Base-by-base conservation (phyloP, 1,140 invertebrate species). In the Zaprionus taronus region DNA sequence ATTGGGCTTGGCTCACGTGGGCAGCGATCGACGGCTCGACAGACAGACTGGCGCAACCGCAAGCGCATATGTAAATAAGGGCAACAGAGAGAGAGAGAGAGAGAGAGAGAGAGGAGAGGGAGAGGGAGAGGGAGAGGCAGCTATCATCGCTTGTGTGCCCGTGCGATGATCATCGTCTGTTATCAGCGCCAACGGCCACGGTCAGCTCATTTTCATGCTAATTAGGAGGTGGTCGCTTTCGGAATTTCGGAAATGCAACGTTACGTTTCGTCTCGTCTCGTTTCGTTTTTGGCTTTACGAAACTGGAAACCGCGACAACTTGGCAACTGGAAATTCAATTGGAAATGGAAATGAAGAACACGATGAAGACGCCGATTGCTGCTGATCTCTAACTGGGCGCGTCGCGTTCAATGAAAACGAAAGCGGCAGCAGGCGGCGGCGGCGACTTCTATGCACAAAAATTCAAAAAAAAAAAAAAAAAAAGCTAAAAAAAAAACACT, bases 221-320 rank as follows among this genome's bases (percentile, higher is more conserved):
- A 87, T 89, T 85, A 66, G 68, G 57, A 73, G 69, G 68, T 60
- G 69, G 76, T 63, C 60, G 66, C 81, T 75, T 86, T 78, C 84
- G 83, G 83, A 87, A 87, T 87, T 89, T 87, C 71, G 83, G 83
- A 87, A 89, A 87, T 87, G 83, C 84, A 83, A 68, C 83, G 41
- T 64, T 74, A 81, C 36, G 57, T 60, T 58, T 34, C 28, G 55
- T 9, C 28, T 56, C 55, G 2, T 55, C 6, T 34, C 26, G 56
- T 36, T 36, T 36, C 24, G 55, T 57, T 15, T 15, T 57, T 57
- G 20, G 41, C n/a, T 44, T 63, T 70, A 64, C 51, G 51, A 20
- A 72, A 63, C 66, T 63, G 24, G 53, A 44, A 61, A 77, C 70
- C 47, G 24, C 24, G 24, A 9, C 31, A 31, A 31, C 31, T 34